Evolutionary conservation across 2,113 vertebrate species (phyloP).

Genomic region (Aspiorhynchus laticeps): DNA sequence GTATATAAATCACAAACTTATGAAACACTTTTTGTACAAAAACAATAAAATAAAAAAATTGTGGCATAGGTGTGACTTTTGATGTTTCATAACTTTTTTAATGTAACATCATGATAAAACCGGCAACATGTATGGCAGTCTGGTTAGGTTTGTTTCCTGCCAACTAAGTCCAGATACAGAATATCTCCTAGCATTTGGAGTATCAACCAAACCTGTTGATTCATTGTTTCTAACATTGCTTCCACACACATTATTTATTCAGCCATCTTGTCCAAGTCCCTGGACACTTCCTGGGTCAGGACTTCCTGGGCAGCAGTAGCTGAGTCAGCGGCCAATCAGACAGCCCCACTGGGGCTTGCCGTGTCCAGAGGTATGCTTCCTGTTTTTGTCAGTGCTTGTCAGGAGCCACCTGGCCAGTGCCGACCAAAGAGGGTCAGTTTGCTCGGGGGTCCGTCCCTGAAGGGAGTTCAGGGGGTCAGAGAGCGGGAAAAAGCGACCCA

Average conservation of each 20-base stretch:
- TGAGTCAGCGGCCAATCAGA: constrained; percentile 57
- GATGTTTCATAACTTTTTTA: not conserved
- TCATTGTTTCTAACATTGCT: constrained; percentile 33
- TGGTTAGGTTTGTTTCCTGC: not conserved
- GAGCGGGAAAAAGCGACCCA: constrained; percentile 44
- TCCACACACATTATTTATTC: constrained; percentile 49
- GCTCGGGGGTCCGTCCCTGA: constrained; percentile 42
- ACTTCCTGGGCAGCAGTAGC: constrained; percentile 50
- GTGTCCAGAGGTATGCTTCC: constrained; percentile 48
- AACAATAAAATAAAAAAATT: not conserved
- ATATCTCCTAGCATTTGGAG: not conserved
- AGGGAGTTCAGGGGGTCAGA: constrained; percentile 51
- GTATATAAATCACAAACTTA: not conserved
- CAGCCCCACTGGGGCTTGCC: constrained; percentile 46
- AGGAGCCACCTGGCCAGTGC: constrained; percentile 58
- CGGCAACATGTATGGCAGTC: not conserved
- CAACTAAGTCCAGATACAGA: not conserved
- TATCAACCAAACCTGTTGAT: constrained; percentile 39
- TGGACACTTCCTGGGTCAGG: constrained; percentile 52
- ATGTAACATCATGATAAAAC: not conserved
- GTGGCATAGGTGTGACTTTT: not conserved
- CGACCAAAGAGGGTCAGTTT: constrained; percentile 44
- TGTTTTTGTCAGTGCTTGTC: constrained; percentile 60
- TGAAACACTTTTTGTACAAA: not conserved
- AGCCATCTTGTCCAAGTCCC: constrained; percentile 52